A percentile compares a stretch with the other conserved stretches of the same genome.
phyloP scores from a whole-genome alignment of 1,140 invertebrate genomes.

The Nymphalis io region DNA sequence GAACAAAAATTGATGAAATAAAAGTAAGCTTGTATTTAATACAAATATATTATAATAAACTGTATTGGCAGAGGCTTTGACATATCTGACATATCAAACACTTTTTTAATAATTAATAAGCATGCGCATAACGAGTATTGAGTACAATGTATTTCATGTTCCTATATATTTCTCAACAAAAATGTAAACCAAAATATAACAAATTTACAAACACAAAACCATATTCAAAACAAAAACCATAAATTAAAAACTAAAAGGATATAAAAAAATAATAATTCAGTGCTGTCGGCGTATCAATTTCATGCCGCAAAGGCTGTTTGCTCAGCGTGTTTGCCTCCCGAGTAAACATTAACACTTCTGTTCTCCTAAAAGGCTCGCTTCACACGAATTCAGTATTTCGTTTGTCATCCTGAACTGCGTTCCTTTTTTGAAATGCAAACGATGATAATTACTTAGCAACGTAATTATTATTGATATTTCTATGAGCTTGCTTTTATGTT shows the following conservation, averaged over 20 bases:
- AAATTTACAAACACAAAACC: not conserved
- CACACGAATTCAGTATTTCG: slow-evolving; percentile 14
- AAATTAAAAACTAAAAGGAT: not conserved
- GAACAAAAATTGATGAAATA: too few relatives aligned
- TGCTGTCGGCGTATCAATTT: slow-evolving; percentile 35
- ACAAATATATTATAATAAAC: too few relatives aligned
- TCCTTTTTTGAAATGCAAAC: not conserved
- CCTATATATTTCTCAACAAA: too few relatives aligned
- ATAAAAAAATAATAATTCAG: slow-evolving; percentile 27
- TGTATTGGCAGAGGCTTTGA: too few relatives aligned
- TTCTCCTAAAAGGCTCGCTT: slow-evolving; percentile 43
- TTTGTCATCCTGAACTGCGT: slow-evolving; percentile 14
- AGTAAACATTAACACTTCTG: slow-evolving; percentile 57
- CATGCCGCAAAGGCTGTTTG: slow-evolving; percentile 43
- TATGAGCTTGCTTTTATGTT: too few relatives aligned
- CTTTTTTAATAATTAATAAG: too few relatives aligned
- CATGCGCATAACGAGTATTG: too few relatives aligned
- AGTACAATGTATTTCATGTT: too few relatives aligned
- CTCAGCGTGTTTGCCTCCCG: slow-evolving; percentile 45
- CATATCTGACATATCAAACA: too few relatives aligned
- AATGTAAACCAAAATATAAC: not conserved
- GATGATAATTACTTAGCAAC: too few relatives aligned
- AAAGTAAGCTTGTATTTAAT: too few relatives aligned
- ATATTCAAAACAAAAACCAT: not conserved
- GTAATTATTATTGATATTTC: too few relatives aligned